Percentiles rank a stretch among this genome's conserved stretches.
phyloP scores from a whole-genome alignment of 2,797 vertebrate species.

The Vultur gryphus region DNA sequence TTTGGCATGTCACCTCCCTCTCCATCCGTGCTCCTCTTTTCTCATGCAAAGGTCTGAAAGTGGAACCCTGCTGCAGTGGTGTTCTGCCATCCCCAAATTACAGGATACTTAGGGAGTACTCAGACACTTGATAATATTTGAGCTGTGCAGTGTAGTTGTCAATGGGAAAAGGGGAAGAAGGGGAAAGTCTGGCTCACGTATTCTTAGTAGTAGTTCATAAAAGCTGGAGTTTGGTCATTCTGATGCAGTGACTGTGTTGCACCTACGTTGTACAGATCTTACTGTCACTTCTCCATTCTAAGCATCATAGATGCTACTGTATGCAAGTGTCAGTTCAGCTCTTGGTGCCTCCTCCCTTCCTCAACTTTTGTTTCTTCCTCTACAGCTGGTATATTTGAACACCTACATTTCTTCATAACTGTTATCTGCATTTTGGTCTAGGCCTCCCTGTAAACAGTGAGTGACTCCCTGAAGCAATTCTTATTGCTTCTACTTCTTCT shows the following conservation, averaged over 20 bases:
- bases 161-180: neutral
- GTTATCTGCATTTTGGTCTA: neutral
- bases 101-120: neutral
- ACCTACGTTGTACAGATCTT: neutral
- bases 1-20: neutral
- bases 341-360: neutral
- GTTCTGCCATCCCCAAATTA: neutral
- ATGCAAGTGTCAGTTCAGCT: neutral
- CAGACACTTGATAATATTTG: neutral
- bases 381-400: neutral
- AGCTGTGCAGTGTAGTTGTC: neutral
- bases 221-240: neutral
- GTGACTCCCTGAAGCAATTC: slow-evolving; percentile 27
- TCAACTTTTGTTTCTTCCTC: neutral
- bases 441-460: neutral
- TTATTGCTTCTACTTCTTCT: neutral
- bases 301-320: neutral
- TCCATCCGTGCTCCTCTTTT: neutral
- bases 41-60: neutral
- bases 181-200: fast-evolving
- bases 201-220: neutral
- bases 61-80: neutral
- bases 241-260: neutral
- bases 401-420: slow-evolving; percentile 10
- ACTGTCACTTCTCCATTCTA: neutral